These are phyloP conservation scores for Stomatorhinus walkeri DNA, from an alignment of 2,797 vertebrate genomes.

Conservation along the genomic window DNA sequence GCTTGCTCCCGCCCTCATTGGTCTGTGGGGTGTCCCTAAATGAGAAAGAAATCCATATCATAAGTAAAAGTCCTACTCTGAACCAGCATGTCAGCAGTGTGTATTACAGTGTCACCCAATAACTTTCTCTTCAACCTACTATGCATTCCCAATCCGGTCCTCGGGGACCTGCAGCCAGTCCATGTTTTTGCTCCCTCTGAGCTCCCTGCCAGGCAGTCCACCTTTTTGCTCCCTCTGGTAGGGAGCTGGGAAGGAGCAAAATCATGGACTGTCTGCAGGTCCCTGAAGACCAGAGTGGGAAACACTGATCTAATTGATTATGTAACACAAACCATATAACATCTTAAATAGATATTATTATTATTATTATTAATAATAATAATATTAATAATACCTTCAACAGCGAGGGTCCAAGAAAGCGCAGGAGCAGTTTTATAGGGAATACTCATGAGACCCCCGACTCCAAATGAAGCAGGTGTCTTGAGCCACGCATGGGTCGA, in stretches of 20 bases:
- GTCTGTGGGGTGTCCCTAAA: constrained; percentile 70
- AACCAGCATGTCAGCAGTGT: not conserved
- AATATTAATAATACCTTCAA: not conserved
- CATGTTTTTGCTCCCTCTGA: not conserved
- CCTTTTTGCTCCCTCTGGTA: not conserved
- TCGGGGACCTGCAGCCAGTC: not conserved
- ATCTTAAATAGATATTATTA: not conserved
- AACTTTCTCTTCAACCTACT: not conserved
- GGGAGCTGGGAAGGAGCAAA: not conserved
- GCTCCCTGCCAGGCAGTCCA: not conserved
- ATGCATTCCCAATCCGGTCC: not conserved
- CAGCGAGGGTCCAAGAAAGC: not conserved
- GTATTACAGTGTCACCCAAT: not conserved
- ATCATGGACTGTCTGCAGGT: not conserved
- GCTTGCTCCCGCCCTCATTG: constrained; percentile 67
- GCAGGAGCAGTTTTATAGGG: not conserved
- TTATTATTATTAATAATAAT: not conserved
- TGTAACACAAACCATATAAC: not conserved
- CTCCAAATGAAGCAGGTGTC: not conserved
- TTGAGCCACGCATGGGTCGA: not conserved
- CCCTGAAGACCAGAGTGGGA: not conserved
- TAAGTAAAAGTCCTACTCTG: not conserved
- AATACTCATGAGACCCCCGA: not conserved
- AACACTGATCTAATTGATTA: not conserved
- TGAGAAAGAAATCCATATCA: constrained; percentile 25